Conservation (phyloP, 2,888 invertebrate genomes). For the Xanthia icteritia region DNA sequence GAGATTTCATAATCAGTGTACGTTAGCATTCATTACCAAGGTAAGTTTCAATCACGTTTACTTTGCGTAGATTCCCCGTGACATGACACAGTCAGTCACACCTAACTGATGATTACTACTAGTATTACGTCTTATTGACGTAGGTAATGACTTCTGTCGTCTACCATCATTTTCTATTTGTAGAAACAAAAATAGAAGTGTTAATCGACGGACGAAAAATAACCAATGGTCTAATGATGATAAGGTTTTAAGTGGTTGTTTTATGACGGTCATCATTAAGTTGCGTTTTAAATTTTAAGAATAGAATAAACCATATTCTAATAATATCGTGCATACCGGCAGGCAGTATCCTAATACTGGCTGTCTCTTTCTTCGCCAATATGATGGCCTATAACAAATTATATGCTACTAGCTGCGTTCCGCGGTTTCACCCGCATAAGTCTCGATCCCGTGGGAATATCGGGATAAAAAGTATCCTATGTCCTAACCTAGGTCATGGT, state of each 20-base stretch:
- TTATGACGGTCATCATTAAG: not conserved
- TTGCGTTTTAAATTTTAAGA: not conserved
- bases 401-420: no score
- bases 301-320: not conserved
- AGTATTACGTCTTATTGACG: slow-evolving; percentile 21
- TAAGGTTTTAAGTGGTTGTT: slow-evolving; percentile 8
- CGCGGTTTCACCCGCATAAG: no score
- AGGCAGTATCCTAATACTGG: no score
- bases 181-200: not conserved
- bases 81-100: slow-evolving; percentile 18
- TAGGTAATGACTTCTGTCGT: slow-evolving; percentile 5
- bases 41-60: slow-evolving; percentile 33
- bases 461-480: no score
- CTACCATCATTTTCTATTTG: not conserved
- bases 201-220: slow-evolving; percentile 3
- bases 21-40: not conserved
- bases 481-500: no score
- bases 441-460: no score
- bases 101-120: slow-evolving; percentile 1
- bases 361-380: not conserved
- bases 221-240: not conserved
- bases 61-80: not conserved
- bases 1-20: not conserved
- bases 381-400: slow-evolving; percentile 9
- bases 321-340: not conserved